Percentiles rank a stretch among this genome's conserved stretches.
Evolutionary conservation across 2,888 invertebrate genomes (phyloP).

Genomic region (Osmoderma eremita): DNA sequence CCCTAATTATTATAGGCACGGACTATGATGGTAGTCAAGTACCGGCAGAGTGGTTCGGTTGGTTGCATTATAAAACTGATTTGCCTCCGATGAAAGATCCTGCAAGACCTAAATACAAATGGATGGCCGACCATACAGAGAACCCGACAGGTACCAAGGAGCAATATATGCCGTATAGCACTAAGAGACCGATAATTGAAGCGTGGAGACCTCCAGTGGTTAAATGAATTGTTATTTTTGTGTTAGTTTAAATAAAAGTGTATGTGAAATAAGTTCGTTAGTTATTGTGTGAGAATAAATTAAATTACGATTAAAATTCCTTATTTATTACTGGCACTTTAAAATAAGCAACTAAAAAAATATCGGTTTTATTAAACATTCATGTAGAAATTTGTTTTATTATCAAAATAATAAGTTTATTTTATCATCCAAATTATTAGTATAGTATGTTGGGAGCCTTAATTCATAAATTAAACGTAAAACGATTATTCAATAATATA

Average conservation of each 20-base stretch:
- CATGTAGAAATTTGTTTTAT: too few species aligned
- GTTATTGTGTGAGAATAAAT: too few species aligned
- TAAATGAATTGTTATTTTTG: constrained; percentile 26
- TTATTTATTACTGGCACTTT: too few species aligned
- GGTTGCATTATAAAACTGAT: constrained; percentile 95
- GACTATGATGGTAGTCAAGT: constrained; percentile 84
- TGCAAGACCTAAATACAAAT: constrained; percentile 79
- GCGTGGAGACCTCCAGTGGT: constrained; percentile 75
- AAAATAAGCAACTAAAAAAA: too few species aligned
- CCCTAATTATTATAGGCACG: constrained; percentile 52
- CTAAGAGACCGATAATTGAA: constrained; percentile 86
- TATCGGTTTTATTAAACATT: too few species aligned
- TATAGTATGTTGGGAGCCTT: too few species aligned
- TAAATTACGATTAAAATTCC: too few species aligned
- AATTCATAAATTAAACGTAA: too few species aligned
- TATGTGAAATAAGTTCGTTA: not conserved
- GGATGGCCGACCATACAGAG: constrained; percentile 87
- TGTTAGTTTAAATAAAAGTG: constrained; percentile 21
- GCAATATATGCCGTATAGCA: constrained; percentile 91
- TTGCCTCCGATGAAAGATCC: constrained; percentile 75
- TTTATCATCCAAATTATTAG: too few species aligned
- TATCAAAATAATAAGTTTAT: too few species aligned
- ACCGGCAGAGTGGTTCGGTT: constrained; percentile 96
- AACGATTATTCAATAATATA: too few species aligned
- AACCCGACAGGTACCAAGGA: constrained; percentile 85